phyloP scores from a whole-genome alignment of 2,888 invertebrate species.

The Helleia helle region DNA sequence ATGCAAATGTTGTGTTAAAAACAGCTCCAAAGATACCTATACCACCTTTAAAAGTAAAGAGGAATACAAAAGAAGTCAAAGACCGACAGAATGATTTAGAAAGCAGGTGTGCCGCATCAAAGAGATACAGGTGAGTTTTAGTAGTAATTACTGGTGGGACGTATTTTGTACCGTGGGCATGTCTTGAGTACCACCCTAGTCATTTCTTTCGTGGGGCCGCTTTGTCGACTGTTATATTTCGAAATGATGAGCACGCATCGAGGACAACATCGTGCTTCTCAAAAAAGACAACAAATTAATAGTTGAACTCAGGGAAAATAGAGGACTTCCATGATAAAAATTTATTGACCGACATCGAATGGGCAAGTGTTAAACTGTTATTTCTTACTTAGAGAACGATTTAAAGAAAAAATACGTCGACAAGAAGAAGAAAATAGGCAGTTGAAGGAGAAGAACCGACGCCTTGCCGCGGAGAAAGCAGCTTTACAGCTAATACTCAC shows the following conservation, averaged over 20 bases:
- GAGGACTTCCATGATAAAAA: no score
- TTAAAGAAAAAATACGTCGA: slow-evolving; percentile 40
- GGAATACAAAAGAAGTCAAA: not conserved
- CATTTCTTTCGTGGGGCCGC: no score
- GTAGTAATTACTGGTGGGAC: not conserved
- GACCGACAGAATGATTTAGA: slow-evolving; percentile 3
- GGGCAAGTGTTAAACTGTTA: no score
- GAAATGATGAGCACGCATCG: no score
- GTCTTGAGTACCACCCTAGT: no score
- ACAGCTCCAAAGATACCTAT: slow-evolving; percentile 9
- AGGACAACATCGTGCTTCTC: no score
- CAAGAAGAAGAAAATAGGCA: slow-evolving; percentile 38
- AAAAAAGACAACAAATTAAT: no score
- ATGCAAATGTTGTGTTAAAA: slow-evolving; percentile 13
- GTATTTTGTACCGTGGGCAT: no score
- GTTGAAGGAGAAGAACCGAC: slow-evolving; percentile 38
- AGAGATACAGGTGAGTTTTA: slow-evolving; percentile 30
- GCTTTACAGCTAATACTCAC: slow-evolving; percentile 35
- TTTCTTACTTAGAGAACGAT: slow-evolving; percentile 49
- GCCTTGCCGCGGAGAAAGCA: slow-evolving; percentile 37
- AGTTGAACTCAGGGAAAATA: no score
- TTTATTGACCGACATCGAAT: no score
- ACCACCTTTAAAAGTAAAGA: slow-evolving; percentile 1
- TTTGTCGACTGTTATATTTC: no score
- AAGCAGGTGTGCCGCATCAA: slow-evolving; percentile 39